Base-by-base conservation (phyloP, 1,140 invertebrate genomes). In the Spodoptera litura region DNA sequence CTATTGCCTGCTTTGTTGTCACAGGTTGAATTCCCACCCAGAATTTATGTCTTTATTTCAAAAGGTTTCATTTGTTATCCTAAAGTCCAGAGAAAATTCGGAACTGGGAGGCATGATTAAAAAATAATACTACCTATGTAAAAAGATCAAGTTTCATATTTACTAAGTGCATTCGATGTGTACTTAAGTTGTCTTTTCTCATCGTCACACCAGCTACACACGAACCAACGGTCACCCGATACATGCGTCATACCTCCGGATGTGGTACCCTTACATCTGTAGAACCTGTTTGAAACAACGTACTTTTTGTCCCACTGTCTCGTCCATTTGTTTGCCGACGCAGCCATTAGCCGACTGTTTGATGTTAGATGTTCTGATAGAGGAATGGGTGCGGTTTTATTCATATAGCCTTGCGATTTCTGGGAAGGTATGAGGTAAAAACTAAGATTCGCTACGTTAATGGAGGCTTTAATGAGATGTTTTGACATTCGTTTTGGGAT, bases 231-330 rank as follows among this genome's bases (percentile, higher is more conserved):
- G 87, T 79, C 84, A 90, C 80, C 66, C 59, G 85, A 89, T 87
- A 84, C 86, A 87, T 88, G 89, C 87, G 89, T 89, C 89, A 91
- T 84, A 83, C 83, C 81, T 89, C 85, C 88, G 89, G 89, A 90
- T 90, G 89, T 89, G 88, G 89, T 86, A 81, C 84, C 82, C 83
- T 84, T 87, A 86, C 86, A 83, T 82, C 83, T 84, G 68, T 51
- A 61, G 20, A 85, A 88, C 87, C 84, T 56, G 85, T 86, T 86
- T 31, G 66, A 78, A 75, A 70, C 78, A 78, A 75, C 66, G 38
- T 51, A 78, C 82, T 86, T 88, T 87, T 85, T 83, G 74, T 85
- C 74, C 81, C 73, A 66, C 79, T 87, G 84, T 82, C 78, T 79
- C 78, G 73, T 83, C 64, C 84, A 87, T 89, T 87, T 87, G 82